Evolutionary conservation across 1,140 invertebrate species (phyloP), one percentile per base, ranked within the genome.

Genomic region (Drosophila pandora): DNA sequence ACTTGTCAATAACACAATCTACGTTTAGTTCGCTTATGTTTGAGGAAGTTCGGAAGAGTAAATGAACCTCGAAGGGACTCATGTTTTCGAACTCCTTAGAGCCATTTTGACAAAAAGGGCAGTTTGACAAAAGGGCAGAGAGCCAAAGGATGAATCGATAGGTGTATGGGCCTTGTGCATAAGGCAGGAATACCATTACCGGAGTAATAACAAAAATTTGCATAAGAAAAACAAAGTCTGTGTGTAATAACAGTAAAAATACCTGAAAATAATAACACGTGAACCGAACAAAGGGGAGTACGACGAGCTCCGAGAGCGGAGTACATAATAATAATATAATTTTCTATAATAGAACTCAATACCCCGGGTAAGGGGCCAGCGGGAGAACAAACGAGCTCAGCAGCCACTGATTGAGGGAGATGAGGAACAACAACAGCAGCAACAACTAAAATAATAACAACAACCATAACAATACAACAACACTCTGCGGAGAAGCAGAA

Each of bases 271-370:
- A 84, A 83, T 60, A 72, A 59, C 45, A 68, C 47, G 59, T 58
- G 41, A 68, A 28, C 8, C 7, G 23, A 68, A 37, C 34, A 28
- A 32, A 43, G 34, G 28, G 63, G 65, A 55, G 34, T 25, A 39
- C 23, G 53, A 63, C 50, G 21, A 74, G 52, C 32, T 22, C 34
- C 50, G 39, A 62, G 60, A 74, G 41, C 74, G 68, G 68, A 85
- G 77, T 82, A 85, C 81, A 85, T 87, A 87, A 81, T 85, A 85
- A 87, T 85, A 87, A 82, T 82, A 87, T 85, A 87, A 87, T 85
- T 85, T 85, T 87, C 81, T 87, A 82, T 85, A 85, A 87, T 82
- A 85, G 78, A 82, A 83, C 79, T 82, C 69, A 74, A 74, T 74
- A 75, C 61, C 57, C 34, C 28, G 63, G 52, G 23, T 22, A 37